phyloP scores from a whole-genome alignment of 1,140 invertebrate species.

The Battus philenor region DNA sequence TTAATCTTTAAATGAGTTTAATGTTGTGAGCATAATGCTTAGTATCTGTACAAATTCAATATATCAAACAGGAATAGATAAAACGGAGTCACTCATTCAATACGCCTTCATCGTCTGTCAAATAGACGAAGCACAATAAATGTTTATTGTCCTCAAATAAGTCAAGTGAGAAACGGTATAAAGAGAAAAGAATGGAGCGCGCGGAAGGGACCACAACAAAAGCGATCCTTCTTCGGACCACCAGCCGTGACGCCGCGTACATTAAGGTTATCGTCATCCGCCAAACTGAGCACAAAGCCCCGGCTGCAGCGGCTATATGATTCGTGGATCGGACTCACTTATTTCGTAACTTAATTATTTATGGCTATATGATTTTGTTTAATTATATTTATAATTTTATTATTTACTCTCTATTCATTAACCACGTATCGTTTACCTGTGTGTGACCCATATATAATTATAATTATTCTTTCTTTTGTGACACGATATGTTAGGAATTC shows the following conservation, averaged over 20 bases:
- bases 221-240: slow-evolving; percentile 70
- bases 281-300: slow-evolving; percentile 69
- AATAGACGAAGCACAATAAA: slow-evolving; percentile 68
- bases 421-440: too few species aligned
- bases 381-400: too few species aligned
- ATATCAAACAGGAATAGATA: slow-evolving; percentile 28
- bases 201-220: slow-evolving; percentile 68
- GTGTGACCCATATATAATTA: too few species aligned
- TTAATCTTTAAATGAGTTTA: too few species aligned
- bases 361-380: too few species aligned
- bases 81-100: slow-evolving; percentile 55
- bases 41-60: too few species aligned
- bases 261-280: slow-evolving; percentile 72
- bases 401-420: too few species aligned
- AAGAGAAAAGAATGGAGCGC: slow-evolving; percentile 68
- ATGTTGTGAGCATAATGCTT: too few species aligned
- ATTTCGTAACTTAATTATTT: slow-evolving; percentile 54
- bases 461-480: too few species aligned
- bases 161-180: slow-evolving; percentile 72
- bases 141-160: slow-evolving; percentile 72
- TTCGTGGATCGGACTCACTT: slow-evolving; percentile 59
- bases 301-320: slow-evolving; percentile 56
- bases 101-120: slow-evolving; percentile 68
- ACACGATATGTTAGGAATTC: too few species aligned
- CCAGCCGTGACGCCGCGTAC: slow-evolving; percentile 71